Conservation (phyloP, 2,113 vertebrate species). For the Apteryx owenii region DNA sequence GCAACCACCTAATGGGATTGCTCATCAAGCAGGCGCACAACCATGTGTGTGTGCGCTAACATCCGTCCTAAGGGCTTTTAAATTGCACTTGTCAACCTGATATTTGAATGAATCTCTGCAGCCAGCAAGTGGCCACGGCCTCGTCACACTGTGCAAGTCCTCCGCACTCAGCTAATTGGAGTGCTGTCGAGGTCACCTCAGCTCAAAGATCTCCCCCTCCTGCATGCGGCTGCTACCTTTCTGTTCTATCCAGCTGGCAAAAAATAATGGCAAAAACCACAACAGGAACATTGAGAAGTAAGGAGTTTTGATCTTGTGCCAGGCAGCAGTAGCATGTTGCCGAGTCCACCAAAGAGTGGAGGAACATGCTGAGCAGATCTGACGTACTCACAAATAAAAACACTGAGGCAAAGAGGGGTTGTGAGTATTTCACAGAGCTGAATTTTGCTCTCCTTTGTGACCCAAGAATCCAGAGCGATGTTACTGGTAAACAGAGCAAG, state of each 20-base stretch:
- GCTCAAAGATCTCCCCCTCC: neutral
- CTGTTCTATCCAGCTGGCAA: neutral
- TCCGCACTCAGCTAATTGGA: neutral
- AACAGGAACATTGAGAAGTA: neutral
- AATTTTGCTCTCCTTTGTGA: neutral
- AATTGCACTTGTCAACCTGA: neutral
- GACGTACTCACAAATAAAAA: neutral
- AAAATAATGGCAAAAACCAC: neutral
- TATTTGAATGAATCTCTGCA: neutral
- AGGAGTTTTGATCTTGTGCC: neutral
- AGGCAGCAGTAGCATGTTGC: neutral
- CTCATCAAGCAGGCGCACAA: fast-evolving
- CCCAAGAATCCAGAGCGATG: neutral
- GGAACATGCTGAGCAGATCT: neutral
- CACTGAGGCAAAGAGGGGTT: fast-evolving
- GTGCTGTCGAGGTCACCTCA: neutral
- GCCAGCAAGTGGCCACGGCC: neutral
- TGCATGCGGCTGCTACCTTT: neutral
- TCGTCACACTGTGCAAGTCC: neutral
- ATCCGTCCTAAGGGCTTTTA: neutral
- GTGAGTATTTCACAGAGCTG: neutral
- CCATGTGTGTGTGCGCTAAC: fast-evolving
- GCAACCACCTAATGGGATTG: neutral
- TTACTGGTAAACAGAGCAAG: neutral
- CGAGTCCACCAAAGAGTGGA: neutral